Percentiles rank a stretch among this genome's conserved stretches.
Conservation (phyloP, 2,113 vertebrate species). For the Lycocorax pyrrhopterus region DNA sequence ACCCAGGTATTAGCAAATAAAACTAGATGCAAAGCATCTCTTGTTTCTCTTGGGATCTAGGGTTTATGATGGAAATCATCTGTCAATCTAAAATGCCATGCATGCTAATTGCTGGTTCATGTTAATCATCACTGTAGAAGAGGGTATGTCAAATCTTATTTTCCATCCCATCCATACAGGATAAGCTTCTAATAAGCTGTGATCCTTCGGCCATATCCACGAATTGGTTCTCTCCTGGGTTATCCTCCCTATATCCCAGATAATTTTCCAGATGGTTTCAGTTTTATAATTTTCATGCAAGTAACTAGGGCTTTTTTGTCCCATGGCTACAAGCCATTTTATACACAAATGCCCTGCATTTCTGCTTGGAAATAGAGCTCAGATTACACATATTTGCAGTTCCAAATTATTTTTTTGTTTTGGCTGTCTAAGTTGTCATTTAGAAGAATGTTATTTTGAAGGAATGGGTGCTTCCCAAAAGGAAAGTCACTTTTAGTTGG, state of each 20-base stretch:
- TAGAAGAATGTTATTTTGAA: not conserved
- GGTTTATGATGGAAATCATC: conserved; percentile 15
- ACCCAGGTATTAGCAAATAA: not conserved
- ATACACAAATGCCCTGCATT: not conserved
- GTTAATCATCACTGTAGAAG: not conserved
- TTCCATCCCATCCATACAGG: not conserved
- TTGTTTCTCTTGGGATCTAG: not conserved
- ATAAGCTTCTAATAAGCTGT: conserved; percentile 30
- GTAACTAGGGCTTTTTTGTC: not conserved
- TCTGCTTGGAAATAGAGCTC: not conserved
- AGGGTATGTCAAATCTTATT: conserved; percentile 29
- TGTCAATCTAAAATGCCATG: not conserved
- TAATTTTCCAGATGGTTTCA: conserved; percentile 13
- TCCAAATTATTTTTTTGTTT: not conserved
- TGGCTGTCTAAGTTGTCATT: not conserved
- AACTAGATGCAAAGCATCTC: not conserved
- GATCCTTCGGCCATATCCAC: not conserved
- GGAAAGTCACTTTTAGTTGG: not conserved
- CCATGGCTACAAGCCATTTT: not conserved
- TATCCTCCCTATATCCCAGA: not conserved
- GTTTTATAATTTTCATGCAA: not conserved
- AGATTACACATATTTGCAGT: not conserved
- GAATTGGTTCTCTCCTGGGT: not conserved
- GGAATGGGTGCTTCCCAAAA: not conserved
- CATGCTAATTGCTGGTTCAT: conserved; percentile 28